phyloP scores from a whole-genome alignment of 2,797 vertebrate species.

The Spinus olivaceus region DNA sequence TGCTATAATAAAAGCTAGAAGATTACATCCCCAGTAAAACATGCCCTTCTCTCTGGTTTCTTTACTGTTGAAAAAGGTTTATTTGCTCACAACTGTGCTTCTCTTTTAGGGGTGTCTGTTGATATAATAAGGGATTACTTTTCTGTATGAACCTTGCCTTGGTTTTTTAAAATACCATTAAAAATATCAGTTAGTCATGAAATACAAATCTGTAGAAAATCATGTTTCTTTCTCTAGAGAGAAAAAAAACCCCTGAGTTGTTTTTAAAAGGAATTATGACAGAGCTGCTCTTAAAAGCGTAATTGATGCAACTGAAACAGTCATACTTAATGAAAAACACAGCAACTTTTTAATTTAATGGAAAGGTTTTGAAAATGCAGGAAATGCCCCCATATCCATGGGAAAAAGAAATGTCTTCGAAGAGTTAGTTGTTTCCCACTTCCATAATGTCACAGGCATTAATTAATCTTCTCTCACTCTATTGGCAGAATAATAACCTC shows the following conservation, averaged over 20 bases:
- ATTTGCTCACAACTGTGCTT: not conserved
- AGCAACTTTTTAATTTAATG: not conserved
- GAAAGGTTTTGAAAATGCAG: not conserved
- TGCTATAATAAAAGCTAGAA: not conserved
- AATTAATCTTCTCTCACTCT: not conserved
- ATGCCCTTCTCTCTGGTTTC: not conserved
- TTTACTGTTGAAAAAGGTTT: not conserved
- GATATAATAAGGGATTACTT: not conserved
- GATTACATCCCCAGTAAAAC: not conserved
- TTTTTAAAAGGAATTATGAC: not conserved
- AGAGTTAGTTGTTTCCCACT: not conserved
- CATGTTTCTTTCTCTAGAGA: not conserved
- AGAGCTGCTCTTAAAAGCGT: not conserved
- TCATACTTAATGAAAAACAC: not conserved
- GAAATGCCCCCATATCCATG: not conserved
- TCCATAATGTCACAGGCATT: not conserved
- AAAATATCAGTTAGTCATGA: not conserved
- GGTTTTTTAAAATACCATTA: not conserved
- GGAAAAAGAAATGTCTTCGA: not conserved
- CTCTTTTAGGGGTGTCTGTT: not conserved
- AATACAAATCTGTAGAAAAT: not conserved
- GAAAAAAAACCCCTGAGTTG: not conserved
- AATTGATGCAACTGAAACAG: not conserved
- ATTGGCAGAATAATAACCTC: not conserved
- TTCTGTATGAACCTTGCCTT: not conserved